These are phyloP conservation scores for Nasonovia ribisnigri DNA, from an alignment of 2,888 invertebrate species.

Conservation along the genomic window DNA sequence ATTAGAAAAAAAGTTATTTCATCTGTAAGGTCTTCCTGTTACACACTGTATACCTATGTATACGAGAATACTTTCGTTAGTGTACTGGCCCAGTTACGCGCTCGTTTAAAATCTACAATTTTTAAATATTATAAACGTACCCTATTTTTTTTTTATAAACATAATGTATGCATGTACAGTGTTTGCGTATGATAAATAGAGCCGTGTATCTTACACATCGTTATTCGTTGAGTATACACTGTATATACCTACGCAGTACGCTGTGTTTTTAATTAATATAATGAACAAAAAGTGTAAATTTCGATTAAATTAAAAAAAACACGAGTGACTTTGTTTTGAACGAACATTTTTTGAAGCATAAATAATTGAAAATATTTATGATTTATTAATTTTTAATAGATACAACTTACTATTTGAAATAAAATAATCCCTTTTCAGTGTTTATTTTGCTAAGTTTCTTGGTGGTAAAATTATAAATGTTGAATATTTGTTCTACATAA, in stretches of 20 bases:
- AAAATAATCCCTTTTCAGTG: background rate
- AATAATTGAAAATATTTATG: background rate
- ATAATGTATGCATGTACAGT: background rate
- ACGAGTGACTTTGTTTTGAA: background rate
- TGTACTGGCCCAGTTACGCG: background rate
- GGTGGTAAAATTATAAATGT: background rate
- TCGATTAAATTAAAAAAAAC: background rate
- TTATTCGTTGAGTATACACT: background rate
- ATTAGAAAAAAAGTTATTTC: too few relatives aligned
- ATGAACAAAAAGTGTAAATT: background rate
- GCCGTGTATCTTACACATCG: background rate
- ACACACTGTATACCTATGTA: too few relatives aligned
- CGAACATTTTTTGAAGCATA: background rate
- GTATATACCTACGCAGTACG: background rate
- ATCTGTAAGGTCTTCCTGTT: too few relatives aligned
- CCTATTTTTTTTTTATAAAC: background rate
- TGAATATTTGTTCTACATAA: background rate
- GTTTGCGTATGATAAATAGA: background rate
- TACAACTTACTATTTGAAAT: background rate
- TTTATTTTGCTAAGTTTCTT: background rate
- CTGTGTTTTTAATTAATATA: constrained; percentile 7
- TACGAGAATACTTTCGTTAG: background rate
- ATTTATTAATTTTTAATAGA: background rate
- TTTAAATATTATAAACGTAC: background rate
- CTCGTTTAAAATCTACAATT: background rate